Evolutionary conservation across 1,140 invertebrate genomes (phyloP), one percentile per base, ranked within the genome.

Genomic region (Drosophila orena): DNA sequence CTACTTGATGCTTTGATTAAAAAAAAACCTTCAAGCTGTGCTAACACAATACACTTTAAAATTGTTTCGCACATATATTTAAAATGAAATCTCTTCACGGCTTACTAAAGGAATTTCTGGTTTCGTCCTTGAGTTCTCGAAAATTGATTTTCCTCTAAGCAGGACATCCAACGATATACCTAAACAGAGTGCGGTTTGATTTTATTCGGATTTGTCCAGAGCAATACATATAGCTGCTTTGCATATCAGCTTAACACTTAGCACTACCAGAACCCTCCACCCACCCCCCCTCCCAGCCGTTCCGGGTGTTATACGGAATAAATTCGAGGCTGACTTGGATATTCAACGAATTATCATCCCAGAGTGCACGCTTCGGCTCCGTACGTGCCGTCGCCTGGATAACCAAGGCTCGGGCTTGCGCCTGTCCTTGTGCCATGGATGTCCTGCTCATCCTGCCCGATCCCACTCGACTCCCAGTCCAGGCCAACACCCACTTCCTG

Each of bases 271-370:
- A 40, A n/a, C n/a, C 42, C 17, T 24, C 24, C 37, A 37, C 35
- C 11, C 3, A 10, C 12, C 35, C 4, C 46, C 30, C 24, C 12
- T 1, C 24, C 40, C 6, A 14, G 4, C 12, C 37, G 22, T 20
- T 30, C 42, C 6, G 10, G 24, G 20, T 20, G 14, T 12, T 57
- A 53, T 30, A 22, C 52, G 42, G 49, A 50, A 61, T 57, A 61
- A 38, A 83, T 69, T 62, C 77, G 59, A 70, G 74, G 56, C 58
- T 78, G 79, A 47, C 58, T 71, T 78, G 58, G 74, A 71, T 81
- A 79, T 86, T 76, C 83, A 83, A 72, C 50, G 57, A 79, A 88
- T 88, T 88, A 88, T 89, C 79, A 88, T 88, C 76, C 72, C 57
- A 61, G 65, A 68, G 38, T 42, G 62, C 55, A 52, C 54, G 61